Conservation (phyloP, 1,140 invertebrate genomes). For the Hycleus phaleratus region DNA sequence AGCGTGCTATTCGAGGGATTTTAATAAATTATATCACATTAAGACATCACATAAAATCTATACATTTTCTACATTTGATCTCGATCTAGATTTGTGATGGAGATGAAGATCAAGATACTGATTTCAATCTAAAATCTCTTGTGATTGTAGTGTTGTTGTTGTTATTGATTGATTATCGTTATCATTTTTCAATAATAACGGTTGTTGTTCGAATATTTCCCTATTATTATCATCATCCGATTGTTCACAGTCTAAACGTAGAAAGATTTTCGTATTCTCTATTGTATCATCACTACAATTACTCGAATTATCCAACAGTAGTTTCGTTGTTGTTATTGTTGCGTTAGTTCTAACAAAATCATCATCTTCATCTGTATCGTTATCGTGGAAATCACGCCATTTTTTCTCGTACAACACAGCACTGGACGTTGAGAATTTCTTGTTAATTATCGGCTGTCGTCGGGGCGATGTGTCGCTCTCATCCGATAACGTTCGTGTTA, state of each 20-base stretch:
- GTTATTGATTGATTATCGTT: no score
- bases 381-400: constrained; percentile 35
- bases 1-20: no score
- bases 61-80: no score
- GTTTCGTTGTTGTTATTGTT: constrained; percentile 24
- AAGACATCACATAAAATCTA: no score
- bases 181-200: constrained; percentile 17
- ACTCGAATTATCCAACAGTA: constrained; percentile 22
- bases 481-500: constrained; percentile 62
- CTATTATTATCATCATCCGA: constrained; percentile 28
- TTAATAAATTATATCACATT: no score
- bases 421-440: constrained; percentile 49
- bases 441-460: constrained; percentile 39
- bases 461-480: constrained; percentile 50
- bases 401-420: constrained; percentile 47
- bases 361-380: constrained; percentile 11
- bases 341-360: constrained; percentile 1
- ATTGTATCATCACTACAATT: constrained; percentile 40
- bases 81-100: no score
- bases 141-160: constrained; percentile 18
- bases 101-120: neutral
- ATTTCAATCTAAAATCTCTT: constrained; percentile 19
- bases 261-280: constrained; percentile 37
- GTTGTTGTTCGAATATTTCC: neutral
- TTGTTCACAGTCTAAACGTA: constrained; percentile 30